Evolutionary conservation across 1,140 invertebrate genomes (phyloP), one percentile per base, ranked within the genome.

Genomic region (Calliopsis andreniformis): DNA sequence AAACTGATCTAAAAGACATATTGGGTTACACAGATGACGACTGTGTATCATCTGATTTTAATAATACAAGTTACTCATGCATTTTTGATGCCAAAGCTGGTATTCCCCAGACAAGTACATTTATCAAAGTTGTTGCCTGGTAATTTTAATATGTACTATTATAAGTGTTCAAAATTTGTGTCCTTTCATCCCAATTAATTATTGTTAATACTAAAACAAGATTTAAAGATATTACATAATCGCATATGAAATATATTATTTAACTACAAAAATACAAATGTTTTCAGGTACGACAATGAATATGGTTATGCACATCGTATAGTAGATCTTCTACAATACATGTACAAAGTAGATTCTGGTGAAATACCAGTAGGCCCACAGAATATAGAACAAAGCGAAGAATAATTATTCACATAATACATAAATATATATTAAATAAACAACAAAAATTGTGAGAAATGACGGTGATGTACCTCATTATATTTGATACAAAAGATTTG

Each of bases 61-160:
- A 93, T 77, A 93, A 94, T 2, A 93, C 94, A 76, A 87, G 87
- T 42, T 91, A 92, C 78, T 95, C 94, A 51, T 95, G 94, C 30
- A 94, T 95, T 70, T 96, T 96, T 87, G 96, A 96, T 88, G 94
- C 95, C 14, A 93, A 93, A 78, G 95, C 95, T 80, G 94, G 94
- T 32, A 95, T 96, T 84, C 89, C 91, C 6, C 89, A 94, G 42
- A 94, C 91, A 64, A 92, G 91, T 51, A 93, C 89, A 77, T 95
- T 95, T 76, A 92, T 94, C 45, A 94, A 94, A 87, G 89, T 95
- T n/a, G 87, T 95, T 42, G 91, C 93, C 20, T 94, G 94, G 94
- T 95, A 95, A 87, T 94, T 95, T 89, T 25, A 1, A 59, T 51
- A 49, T 12, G 35, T 23, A n/a, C 12, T 16, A 30, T 42, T 45